Conservation (phyloP, 1,140 invertebrate species). For the Pseudomyrmex flavicornis region DNA sequence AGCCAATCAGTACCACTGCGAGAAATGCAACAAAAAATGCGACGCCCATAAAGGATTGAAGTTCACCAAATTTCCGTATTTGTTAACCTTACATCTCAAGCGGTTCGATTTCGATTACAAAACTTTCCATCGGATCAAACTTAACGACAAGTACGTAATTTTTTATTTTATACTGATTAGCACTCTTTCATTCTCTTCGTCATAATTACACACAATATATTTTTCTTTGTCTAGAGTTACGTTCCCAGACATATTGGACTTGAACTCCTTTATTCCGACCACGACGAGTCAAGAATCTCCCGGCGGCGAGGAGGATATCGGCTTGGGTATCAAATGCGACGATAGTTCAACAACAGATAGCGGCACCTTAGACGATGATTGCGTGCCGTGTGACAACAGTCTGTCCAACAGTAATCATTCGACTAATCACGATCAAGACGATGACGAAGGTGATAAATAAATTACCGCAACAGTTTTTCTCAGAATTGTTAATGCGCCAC, state of each 20-base stretch:
- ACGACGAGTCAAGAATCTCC: conserved; percentile 79
- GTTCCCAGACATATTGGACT: conserved; percentile 93
- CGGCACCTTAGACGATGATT: conserved; percentile 89
- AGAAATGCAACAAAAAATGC: conserved; percentile 95
- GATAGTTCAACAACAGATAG: conserved; percentile 90
- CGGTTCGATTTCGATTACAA: conserved; percentile 96
- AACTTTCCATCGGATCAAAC: conserved; percentile 94
- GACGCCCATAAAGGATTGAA: conserved; percentile 97
- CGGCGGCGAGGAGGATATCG: conserved; percentile 82
- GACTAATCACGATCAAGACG: conserved; percentile 81
- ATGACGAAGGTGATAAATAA: conserved; percentile 81
- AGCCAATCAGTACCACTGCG: conserved; percentile 96
- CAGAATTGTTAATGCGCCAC: not conserved
- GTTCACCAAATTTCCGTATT: conserved; percentile 95
- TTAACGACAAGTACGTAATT: conserved; percentile 93
- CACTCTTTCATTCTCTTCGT: not conserved
- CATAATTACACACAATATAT: not conserved
- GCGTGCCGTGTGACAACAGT: conserved; percentile 83
- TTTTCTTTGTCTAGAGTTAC: conserved; percentile 88
- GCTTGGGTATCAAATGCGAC: conserved; percentile 86
- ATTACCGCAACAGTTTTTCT: not conserved
- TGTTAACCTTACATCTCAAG: conserved; percentile 95
- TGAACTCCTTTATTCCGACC: conserved; percentile 91
- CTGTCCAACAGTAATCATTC: conserved; percentile 75
- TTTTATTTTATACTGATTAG: not conserved